Evolutionary conservation across 2,888 invertebrate species (phyloP).

Genomic region (Blastobasis lacticolella): DNA sequence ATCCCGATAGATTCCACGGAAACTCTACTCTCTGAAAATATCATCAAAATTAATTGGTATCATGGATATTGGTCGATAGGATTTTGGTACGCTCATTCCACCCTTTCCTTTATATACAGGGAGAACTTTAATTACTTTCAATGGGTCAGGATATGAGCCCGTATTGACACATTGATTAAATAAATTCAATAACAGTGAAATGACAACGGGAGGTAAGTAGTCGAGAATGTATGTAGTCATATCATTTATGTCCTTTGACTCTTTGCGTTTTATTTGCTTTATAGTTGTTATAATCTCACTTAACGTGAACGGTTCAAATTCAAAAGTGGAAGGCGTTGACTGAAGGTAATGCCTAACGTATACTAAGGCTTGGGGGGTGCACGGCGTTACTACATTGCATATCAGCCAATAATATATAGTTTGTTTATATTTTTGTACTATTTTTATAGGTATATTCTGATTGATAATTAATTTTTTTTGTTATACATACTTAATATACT

Average conservation of each 20-base stretch:
- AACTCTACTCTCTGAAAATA: too few species aligned
- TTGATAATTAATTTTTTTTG: too few species aligned
- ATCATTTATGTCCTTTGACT: conserved; percentile 1
- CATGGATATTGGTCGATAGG: conserved; percentile 3
- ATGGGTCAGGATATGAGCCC: background rate
- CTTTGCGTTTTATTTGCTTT: conserved; percentile 2
- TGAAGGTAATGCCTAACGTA: background rate
- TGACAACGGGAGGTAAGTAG: background rate
- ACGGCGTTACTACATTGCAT: background rate
- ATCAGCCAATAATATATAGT: too few species aligned
- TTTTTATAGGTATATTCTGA: too few species aligned
- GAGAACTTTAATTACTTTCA: conserved; percentile 1
- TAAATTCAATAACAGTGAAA: background rate
- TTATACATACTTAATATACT: too few species aligned
- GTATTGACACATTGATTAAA: background rate
- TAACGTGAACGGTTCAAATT: background rate
- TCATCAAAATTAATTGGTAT: background rate
- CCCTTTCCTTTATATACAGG: conserved; percentile 4
- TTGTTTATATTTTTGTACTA: too few species aligned
- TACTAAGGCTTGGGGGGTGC: background rate
- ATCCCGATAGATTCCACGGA: too few species aligned
- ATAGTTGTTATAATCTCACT: background rate
- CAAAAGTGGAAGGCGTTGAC: background rate
- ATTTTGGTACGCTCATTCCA: background rate
- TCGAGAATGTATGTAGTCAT: conserved; percentile 2